A percentile compares a stretch with the other conserved stretches of the same genome.
Conservation (phyloP, 1,140 invertebrate species). For the Limonius californicus region DNA sequence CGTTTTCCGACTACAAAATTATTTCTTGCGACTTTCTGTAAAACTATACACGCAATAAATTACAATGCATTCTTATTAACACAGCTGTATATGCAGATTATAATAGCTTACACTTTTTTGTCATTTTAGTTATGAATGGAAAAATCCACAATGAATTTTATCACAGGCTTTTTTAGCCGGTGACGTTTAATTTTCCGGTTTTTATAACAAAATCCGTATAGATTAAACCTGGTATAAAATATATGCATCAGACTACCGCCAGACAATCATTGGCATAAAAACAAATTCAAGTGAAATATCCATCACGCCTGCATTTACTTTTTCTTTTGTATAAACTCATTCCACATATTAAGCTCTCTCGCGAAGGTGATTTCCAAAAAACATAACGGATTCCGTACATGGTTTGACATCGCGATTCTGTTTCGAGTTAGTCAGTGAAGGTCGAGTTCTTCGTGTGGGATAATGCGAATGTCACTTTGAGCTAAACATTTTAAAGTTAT, state of each 20-base stretch:
- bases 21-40: not conserved
- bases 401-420: not conserved
- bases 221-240: too few relatives aligned
- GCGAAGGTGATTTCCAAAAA: not conserved
- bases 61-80: not conserved
- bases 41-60: not conserved
- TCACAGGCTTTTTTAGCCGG: too few relatives aligned
- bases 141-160: too few relatives aligned
- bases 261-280: not conserved
- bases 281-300: not conserved
- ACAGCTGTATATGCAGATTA: not conserved
- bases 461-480: not conserved
- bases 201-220: too few relatives aligned
- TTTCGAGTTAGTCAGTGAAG: not conserved
- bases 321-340: not conserved
- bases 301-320: not conserved
- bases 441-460: not conserved
- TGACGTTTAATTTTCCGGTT: too few relatives aligned
- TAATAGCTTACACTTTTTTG: too few relatives aligned
- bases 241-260: not conserved
- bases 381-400: not conserved
- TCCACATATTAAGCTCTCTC: not conserved
- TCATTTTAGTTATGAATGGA: too few relatives aligned
- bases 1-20: not conserved
- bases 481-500: not conserved